These are phyloP conservation scores for Dysdera silvatica DNA, from an alignment of 1,140 invertebrate species.

Conservation along the genomic window DNA sequence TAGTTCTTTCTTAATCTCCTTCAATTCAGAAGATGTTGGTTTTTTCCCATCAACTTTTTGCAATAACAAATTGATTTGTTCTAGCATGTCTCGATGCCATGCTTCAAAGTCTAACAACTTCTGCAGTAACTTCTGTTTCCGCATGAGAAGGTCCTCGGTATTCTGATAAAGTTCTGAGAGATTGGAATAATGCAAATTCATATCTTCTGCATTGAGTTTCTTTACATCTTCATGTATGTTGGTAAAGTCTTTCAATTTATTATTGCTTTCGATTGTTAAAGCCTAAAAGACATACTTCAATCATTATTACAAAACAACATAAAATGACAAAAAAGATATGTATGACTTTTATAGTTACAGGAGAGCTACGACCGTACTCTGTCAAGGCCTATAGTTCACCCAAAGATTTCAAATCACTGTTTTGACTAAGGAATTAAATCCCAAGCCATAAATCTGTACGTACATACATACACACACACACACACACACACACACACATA, in stretches of 20 bases:
- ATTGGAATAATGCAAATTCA: constrained; percentile 63
- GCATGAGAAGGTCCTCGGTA: constrained; percentile 47
- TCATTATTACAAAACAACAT: too few species aligned
- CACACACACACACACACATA: too few species aligned
- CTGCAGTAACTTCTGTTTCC: constrained; percentile 68
- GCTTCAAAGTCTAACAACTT: constrained; percentile 73
- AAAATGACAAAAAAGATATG: too few species aligned
- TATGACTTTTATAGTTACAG: too few species aligned
- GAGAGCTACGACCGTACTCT: too few species aligned
- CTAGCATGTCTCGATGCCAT: constrained; percentile 70
- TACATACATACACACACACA: too few species aligned
- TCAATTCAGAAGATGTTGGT: constrained; percentile 45
- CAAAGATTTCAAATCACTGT: too few species aligned
- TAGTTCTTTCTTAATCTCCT: constrained; percentile 43
- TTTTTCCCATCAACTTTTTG: constrained; percentile 57
- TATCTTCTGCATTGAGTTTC: constrained; percentile 57
- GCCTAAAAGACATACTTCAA: too few species aligned
- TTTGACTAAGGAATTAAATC: too few species aligned
- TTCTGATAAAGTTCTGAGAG: constrained; percentile 64
- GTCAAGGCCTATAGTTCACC: too few species aligned
- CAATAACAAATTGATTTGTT: constrained; percentile 68
- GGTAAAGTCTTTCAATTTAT: constrained; percentile 38
- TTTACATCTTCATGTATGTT: constrained; percentile 64
- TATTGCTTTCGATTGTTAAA: constrained; percentile 38
- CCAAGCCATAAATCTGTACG: too few species aligned